Evolutionary conservation across 2,888 invertebrate genomes (phyloP).

Genomic region (Catonia carolina): DNA sequence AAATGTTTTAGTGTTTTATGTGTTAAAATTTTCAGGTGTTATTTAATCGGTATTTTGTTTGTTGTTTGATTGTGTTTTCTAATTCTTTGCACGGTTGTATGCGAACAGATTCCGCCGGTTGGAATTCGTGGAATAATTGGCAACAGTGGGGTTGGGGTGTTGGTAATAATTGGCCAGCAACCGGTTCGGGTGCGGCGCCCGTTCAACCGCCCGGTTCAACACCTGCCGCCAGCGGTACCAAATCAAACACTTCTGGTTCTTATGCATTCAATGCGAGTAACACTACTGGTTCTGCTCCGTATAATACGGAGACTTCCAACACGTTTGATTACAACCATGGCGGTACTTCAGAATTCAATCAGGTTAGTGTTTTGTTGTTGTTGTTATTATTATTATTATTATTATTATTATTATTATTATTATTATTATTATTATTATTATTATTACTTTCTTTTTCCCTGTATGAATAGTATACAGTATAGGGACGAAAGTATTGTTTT

Average conservation of each 20-base stretch:
- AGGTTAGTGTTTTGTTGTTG: too few species aligned
- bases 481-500: too few species aligned
- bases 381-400: too few species aligned
- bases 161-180: constrained; percentile 29
- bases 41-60: too few species aligned
- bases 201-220: not conserved
- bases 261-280: not conserved
- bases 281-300: not conserved
- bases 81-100: too few species aligned
- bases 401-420: too few species aligned
- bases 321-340: constrained; percentile 33
- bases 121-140: constrained; percentile 35
- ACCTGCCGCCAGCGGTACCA: constrained; percentile 7
- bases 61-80: too few species aligned
- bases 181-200: not conserved
- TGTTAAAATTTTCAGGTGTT: too few species aligned
- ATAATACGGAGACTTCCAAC: constrained; percentile 6
- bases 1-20: too few species aligned
- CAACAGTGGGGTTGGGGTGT: constrained; percentile 35
- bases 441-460: too few species aligned
- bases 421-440: too few species aligned
- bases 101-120: constrained; percentile 28
- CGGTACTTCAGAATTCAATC: constrained; percentile 23
- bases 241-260: constrained; percentile 21
- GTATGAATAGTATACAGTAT: too few species aligned